Conservation (phyloP, 2,888 invertebrate species). For the Meganola albula region DNA sequence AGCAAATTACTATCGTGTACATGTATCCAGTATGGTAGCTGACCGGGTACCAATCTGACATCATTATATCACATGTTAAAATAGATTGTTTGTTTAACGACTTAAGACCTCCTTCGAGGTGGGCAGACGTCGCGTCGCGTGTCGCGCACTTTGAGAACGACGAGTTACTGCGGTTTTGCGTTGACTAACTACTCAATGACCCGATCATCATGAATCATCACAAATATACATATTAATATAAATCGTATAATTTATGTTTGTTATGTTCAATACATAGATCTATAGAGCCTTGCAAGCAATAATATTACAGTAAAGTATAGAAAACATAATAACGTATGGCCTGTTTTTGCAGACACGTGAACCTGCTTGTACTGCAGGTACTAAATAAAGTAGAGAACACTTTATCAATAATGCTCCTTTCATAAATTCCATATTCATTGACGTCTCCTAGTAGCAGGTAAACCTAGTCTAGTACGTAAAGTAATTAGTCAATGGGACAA, state of each 20-base stretch:
- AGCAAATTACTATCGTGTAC: slow-evolving; percentile 72
- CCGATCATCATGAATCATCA: slow-evolving; percentile 63
- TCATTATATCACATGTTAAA: slow-evolving; percentile 73
- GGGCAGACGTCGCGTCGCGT: slow-evolving; percentile 39
- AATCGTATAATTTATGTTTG: slow-evolving; percentile 56
- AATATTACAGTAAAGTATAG: slow-evolving; percentile 26
- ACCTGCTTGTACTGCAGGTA: slow-evolving; percentile 5
- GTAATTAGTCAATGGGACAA: too few species aligned
- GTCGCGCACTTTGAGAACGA: slow-evolving; percentile 44
- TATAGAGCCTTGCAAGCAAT: slow-evolving; percentile 31
- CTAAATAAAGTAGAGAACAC: too few species aligned
- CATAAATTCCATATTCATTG: slow-evolving; percentile 18
- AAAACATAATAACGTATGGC: slow-evolving; percentile 12
- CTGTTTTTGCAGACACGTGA: slow-evolving; percentile 17
- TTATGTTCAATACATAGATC: slow-evolving; percentile 45
- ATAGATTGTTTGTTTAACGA: slow-evolving; percentile 67
- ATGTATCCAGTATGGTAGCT: slow-evolving; percentile 63
- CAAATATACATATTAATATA: slow-evolving; percentile 56
- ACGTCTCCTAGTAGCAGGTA: too few species aligned
- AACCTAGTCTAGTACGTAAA: too few species aligned
- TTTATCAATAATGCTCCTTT: slow-evolving; percentile 15
- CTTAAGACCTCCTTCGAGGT: slow-evolving; percentile 44
- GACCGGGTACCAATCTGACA: slow-evolving; percentile 67
- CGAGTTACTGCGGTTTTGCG: slow-evolving; percentile 59
- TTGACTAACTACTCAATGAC: slow-evolving; percentile 61